phyloP scores from a whole-genome alignment of 2,797 vertebrate species.

The Cynodonichthys magdalenae region DNA sequence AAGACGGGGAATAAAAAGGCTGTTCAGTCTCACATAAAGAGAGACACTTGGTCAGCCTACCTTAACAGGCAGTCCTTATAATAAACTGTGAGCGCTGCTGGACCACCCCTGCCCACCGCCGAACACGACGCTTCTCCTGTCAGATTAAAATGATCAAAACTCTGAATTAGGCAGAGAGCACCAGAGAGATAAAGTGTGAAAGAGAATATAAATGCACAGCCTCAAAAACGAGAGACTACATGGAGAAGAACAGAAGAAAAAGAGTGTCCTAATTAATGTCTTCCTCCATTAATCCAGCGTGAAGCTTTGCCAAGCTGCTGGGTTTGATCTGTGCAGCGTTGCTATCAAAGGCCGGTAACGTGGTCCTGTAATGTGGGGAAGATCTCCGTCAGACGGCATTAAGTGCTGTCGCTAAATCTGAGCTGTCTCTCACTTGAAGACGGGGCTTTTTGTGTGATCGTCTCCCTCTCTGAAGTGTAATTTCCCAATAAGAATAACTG shows the following conservation, averaged over 20 bases:
- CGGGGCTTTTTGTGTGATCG: constrained; percentile 1
- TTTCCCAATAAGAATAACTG: constrained; percentile 6
- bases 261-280: constrained; percentile 70
- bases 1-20: too few species aligned
- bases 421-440: constrained; percentile 14
- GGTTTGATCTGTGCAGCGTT: constrained; percentile 65
- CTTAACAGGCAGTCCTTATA: not conserved
- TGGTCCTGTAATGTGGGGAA: constrained; percentile 36
- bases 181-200: constrained; percentile 31
- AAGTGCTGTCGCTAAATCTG: constrained; percentile 23
- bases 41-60: too few species aligned
- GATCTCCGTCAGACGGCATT: constrained; percentile 51
- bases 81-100: constrained; percentile 19
- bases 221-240: constrained; percentile 55
- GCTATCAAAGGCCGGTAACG: constrained; percentile 62
- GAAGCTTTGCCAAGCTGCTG: constrained; percentile 58
- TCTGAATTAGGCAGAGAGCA: constrained; percentile 31
- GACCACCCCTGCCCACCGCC: constrained; percentile 17
- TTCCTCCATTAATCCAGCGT: constrained; percentile 64
- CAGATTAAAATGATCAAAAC: constrained; percentile 61
- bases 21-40: too few species aligned
- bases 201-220: constrained; percentile 15
- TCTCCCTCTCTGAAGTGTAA: not conserved
- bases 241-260: constrained; percentile 59
- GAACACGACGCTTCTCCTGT: constrained; percentile 34